Base-by-base conservation (phyloP, 35 echinoderm and acorn worm species). In the Stichopus chloronotus region DNA sequence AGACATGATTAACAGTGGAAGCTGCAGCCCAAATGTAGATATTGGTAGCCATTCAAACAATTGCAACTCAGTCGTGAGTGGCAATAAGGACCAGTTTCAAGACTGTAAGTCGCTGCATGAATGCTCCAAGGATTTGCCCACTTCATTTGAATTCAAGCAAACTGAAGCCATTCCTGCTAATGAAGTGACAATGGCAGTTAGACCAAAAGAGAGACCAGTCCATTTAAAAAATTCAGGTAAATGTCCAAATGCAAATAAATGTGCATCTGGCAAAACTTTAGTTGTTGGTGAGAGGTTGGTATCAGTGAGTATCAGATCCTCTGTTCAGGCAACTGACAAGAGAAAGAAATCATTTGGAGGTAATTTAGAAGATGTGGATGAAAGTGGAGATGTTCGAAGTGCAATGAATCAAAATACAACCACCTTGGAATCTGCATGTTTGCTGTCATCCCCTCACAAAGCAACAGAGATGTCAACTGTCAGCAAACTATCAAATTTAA, bases 381-480 rank as follows among this genome's bases (percentile, higher is more conserved):
- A 58, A 58, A 55, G 25, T 85, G 56, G 7, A 19, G 55, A 58
- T n/a, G 17, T 10, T 58, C 53, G 58, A 85, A 58, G 55, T 85
- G 82, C 82, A 85, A 85, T 85, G 55, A 20, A 16, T n/a, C 55
- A 85, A 85, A 85, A 56, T 85, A 16, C 55, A 85, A 58, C 82
- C 22, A 17, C 7, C 7, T 4, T 74, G 69, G 19, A 74, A 74
- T 74, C 69, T 7, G 17, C 19, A 74, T 16, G 22, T 74, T 14
- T n/a, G 17, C 69, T 21, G 7, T n/a, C 69, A 74, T 20, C 69
- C 69, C n/a, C 17, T n/a, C 13, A 74, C 17, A 65, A 65, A 14
- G 61, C 61, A 65, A 65, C 19, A 65, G 13, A 74, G 19, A 20
- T 5, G 69, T 16, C 22, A 20, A 16, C 19, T 20, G 69, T 74